A percentile compares a stretch with the other conserved stretches of the same genome.
phyloP scores from a whole-genome alignment of 2,888 invertebrate species.

The Sinelater perroti region DNA sequence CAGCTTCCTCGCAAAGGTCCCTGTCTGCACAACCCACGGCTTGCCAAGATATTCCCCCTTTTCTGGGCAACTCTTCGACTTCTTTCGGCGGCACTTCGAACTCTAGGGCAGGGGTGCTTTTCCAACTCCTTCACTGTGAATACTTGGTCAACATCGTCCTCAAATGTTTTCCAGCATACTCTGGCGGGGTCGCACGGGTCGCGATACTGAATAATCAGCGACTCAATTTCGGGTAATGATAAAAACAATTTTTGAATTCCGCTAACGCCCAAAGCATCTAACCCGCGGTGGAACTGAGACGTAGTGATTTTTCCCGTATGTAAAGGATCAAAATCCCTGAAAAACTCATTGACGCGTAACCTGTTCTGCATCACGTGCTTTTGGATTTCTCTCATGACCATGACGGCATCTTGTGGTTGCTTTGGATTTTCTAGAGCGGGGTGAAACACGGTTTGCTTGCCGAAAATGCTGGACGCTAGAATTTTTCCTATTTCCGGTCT shows the following conservation, averaged over 20 bases:
- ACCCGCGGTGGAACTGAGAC: slow-evolving; percentile 75
- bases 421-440: slow-evolving; percentile 64
- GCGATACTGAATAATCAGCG: slow-evolving; percentile 72
- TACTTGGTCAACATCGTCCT: slow-evolving; percentile 79
- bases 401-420: slow-evolving; percentile 64
- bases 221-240: slow-evolving; percentile 69
- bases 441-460: slow-evolving; percentile 66
- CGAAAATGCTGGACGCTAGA: slow-evolving; percentile 63
- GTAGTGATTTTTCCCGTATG: slow-evolving; percentile 74
- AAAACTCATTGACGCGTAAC: slow-evolving; percentile 73
- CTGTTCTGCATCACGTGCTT: slow-evolving; percentile 71
- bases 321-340: slow-evolving; percentile 75
- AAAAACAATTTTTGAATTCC: slow-evolving; percentile 66
- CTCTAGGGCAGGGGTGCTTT: slow-evolving; percentile 70
- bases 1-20: slow-evolving; percentile 69
- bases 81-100: slow-evolving; percentile 66
- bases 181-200: slow-evolving; percentile 75
- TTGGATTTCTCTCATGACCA: slow-evolving; percentile 72
- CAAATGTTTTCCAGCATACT: slow-evolving; percentile 80
- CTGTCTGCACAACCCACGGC: slow-evolving; percentile 53
- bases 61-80: slow-evolving; percentile 61
- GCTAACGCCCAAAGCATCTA: slow-evolving; percentile 73
- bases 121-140: slow-evolving; percentile 65
- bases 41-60: slow-evolving; percentile 64
- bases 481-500: slow-evolving; percentile 72